phyloP scores from a whole-genome alignment of 2,113 vertebrate genomes.

The Oostethus manadensis region DNA sequence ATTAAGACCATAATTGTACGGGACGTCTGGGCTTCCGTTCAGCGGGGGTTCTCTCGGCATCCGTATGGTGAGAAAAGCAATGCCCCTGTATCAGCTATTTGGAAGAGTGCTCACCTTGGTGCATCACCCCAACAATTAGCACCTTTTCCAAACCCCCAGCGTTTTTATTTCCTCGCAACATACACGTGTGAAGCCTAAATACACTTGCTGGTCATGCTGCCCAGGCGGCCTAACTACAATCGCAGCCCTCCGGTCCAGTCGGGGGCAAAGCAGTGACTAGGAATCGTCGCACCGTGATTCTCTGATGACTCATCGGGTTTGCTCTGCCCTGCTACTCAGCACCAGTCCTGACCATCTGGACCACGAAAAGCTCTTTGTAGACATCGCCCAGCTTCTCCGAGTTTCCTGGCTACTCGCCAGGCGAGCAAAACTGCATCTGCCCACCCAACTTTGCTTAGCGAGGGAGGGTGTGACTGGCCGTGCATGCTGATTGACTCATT shows the following conservation, averaged over 20 bases:
- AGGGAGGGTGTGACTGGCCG: slow-evolving; percentile 45
- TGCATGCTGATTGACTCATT: slow-evolving; percentile 34
- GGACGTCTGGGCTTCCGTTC: slow-evolving; percentile 38
- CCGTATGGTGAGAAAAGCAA: slow-evolving; percentile 11
- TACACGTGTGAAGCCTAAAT: slow-evolving; percentile 47
- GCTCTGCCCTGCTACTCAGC: slow-evolving; percentile 14
- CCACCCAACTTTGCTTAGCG: slow-evolving; percentile 38
- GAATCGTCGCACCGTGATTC: slow-evolving; percentile 23
- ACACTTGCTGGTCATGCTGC: slow-evolving; percentile 35
- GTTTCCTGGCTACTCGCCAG: slow-evolving; percentile 50
- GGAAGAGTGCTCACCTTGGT: slow-evolving; percentile 33
- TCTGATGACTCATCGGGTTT: slow-evolving; percentile 56
- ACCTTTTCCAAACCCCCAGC: slow-evolving; percentile 41
- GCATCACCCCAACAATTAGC: slow-evolving; percentile 62
- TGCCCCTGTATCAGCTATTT: slow-evolving; percentile 42
- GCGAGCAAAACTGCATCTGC: slow-evolving; percentile 40
- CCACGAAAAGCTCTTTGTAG: slow-evolving; percentile 21
- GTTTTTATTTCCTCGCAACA: slow-evolving; percentile 35
- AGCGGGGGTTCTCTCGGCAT: slow-evolving; percentile 42
- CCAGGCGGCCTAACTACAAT: slow-evolving; percentile 62
- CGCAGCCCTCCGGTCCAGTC: slow-evolving; percentile 32
- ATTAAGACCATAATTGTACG: slow-evolving; percentile 22
- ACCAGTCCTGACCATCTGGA: slow-evolving; percentile 45
- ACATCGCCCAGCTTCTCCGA: slow-evolving; percentile 2
- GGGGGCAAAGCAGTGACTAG: slow-evolving; percentile 32